phyloP scores from a whole-genome alignment of 2,888 invertebrate species.

The Blastobasis adustella region DNA sequence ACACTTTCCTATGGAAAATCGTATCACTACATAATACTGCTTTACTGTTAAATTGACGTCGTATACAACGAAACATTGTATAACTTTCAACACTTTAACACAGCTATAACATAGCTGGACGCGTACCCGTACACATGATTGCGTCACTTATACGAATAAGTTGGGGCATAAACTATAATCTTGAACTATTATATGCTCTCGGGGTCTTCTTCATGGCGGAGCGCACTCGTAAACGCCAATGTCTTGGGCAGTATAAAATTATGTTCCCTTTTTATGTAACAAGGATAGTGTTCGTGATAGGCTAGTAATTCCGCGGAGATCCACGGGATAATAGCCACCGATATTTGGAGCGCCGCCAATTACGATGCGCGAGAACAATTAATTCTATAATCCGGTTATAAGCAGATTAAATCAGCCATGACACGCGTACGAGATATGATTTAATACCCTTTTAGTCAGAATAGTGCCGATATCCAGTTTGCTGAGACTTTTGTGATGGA shows the following conservation, averaged over 20 bases:
- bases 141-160: background rate
- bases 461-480: too few relatives aligned
- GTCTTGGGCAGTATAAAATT: constrained; percentile 7
- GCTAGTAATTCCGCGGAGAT: constrained; percentile 3
- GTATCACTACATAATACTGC: too few relatives aligned
- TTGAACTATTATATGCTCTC: background rate
- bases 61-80: too few relatives aligned
- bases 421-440: background rate
- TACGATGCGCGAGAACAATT: constrained; percentile 8
- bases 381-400: constrained; percentile 7
- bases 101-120: too few relatives aligned
- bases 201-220: background rate
- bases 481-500: too few relatives aligned
- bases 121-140: background rate
- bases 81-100: too few relatives aligned
- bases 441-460: too few relatives aligned
- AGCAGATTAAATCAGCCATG: constrained; percentile 3
- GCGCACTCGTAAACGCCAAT: constrained; percentile 6
- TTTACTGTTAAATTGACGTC: too few relatives aligned
- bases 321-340: constrained; percentile 3
- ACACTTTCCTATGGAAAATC: too few relatives aligned
- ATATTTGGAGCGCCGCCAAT: constrained; percentile 8
- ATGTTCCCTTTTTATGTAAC: constrained; percentile 7
- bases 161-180: background rate
- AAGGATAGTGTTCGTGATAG: constrained; percentile 6